A percentile compares a stretch with the other conserved stretches of the same genome.
These are phyloP conservation scores for Styela clava DNA, from an alignment of 23 tunicate genomes.

Conservation along the genomic window DNA sequence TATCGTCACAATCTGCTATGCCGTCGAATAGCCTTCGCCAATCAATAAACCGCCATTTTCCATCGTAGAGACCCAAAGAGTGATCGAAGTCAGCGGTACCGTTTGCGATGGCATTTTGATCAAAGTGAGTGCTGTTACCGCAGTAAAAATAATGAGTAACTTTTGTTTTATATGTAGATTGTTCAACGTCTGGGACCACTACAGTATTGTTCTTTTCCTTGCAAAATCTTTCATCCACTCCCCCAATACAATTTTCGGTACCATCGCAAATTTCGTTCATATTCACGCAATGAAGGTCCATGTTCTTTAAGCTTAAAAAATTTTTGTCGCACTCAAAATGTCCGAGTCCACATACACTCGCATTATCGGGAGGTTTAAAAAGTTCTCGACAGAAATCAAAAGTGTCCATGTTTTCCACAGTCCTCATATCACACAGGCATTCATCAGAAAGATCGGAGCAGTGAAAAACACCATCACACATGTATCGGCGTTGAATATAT, in stretches of 20 bases:
- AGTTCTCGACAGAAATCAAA: conserved; percentile 3
- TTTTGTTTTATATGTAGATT: neutral
- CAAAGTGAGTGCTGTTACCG: neutral
- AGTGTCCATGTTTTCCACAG: conserved; percentile 1
- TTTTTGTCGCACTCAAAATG: neutral
- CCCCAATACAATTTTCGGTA: neutral
- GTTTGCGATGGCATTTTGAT: too few relatives aligned
- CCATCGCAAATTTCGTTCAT: conserved; percentile 8
- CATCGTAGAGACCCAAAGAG: neutral
- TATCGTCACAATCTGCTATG: conserved; percentile 7
- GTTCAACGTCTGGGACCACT: neutral
- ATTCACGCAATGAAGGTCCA: neutral
- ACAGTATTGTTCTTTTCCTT: neutral
- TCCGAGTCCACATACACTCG: neutral
- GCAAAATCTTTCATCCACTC: conserved; percentile 4
- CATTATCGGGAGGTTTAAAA: neutral
- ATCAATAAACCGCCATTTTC: conserved; percentile 5
- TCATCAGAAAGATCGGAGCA: conserved; percentile 27
- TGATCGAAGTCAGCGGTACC: neutral
- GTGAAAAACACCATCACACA: conserved; percentile 25
- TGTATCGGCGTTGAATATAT: conserved; percentile 2
- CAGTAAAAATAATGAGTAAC: conserved; percentile 19
- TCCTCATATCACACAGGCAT: conserved; percentile 21
- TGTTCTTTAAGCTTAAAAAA: neutral
- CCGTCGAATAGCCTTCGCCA: conserved; percentile 24